Evolutionary conservation across 1,140 invertebrate genomes (phyloP), one percentile per base, ranked within the genome.

Genomic region (Lordiphosa mommai): DNA sequence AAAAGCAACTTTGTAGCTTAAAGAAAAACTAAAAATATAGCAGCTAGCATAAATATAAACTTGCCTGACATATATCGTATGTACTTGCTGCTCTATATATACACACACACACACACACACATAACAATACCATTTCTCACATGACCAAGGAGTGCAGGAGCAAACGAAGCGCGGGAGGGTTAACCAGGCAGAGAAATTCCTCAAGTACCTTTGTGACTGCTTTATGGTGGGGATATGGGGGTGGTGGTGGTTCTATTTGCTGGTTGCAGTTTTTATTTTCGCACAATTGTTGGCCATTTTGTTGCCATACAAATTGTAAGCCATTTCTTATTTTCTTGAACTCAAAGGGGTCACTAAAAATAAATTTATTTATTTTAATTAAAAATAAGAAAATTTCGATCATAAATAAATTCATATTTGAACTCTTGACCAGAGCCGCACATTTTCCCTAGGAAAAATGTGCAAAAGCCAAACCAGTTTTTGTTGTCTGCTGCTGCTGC

Each of bases 151-250:
- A 40, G 12, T 27, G 5, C 23, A 27, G 6, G 6, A 27, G 23
- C n/a, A n/a, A n/a, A n/a, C n/a, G 23, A 13, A 17, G 4, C 7
- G 55, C 40, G 29, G 38, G 20, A 23, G 34, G 40, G 76, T 60
- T 53, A 82, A 80, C 72, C 76, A 72, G 66, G 53, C 77, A 71
- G 58, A 68, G 67, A 53, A 80, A 80, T 84, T 68, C 77, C 51
- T 51, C 41, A 60, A 76, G 76, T 64, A 63, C 66, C 71, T 61
- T 50, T 59, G 47, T 34, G 47, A 60, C 65, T 73, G 47, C 55
- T 63, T 65, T 55, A 66, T 61, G 61, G 30, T n/a, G 10, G 16
- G 37, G 33, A n/a, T n/a, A n/a, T 51, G 16, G 6, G 10, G 30
- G 43, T 27, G 44, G 37, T 47, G 4, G 9, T 44, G 23, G 2